A percentile compares a stretch with the other conserved stretches of the same genome.
phyloP scores from a whole-genome alignment of 2,888 invertebrate species.

The Ochropleura leucogaster region DNA sequence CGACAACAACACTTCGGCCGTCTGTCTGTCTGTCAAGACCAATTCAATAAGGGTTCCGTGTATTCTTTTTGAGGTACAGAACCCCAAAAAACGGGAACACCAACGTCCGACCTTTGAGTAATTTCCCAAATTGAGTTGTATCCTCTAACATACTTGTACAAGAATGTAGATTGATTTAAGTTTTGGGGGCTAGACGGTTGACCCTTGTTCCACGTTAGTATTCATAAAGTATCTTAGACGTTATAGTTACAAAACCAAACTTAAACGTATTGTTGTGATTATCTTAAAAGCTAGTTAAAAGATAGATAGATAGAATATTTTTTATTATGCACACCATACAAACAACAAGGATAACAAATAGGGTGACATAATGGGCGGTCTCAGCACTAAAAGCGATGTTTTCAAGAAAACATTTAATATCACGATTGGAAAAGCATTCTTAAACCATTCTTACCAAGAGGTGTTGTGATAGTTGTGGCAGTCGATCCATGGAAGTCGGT shows the following conservation, averaged over 20 bases:
- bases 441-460: background rate
- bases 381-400: too few relatives aligned
- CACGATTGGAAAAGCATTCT: background rate
- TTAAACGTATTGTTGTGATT: background rate
- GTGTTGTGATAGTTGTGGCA: background rate
- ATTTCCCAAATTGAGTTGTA: constrained; percentile 27
- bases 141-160: constrained; percentile 2
- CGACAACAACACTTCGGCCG: too few relatives aligned
- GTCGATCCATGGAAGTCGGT: background rate
- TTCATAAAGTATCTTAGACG: constrained; percentile 26
- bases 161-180: constrained; percentile 17
- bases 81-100: background rate
- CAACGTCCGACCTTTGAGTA: background rate
- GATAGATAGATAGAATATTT: too few relatives aligned
- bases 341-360: too few relatives aligned
- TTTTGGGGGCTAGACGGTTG: background rate
- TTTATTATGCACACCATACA: too few relatives aligned
- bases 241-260: constrained; percentile 14
- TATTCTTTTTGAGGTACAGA: too few relatives aligned
- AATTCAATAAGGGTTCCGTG: too few relatives aligned
- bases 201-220: constrained; percentile 24
- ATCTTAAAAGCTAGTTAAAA: background rate
- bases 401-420: too few relatives aligned
- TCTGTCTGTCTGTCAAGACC: too few relatives aligned
- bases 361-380: too few relatives aligned